A percentile compares a stretch with the other conserved stretches of the same genome.
These are phyloP conservation scores for Pheosia tremula DNA, from an alignment of 2,888 invertebrate species.

Conservation along the genomic window DNA sequence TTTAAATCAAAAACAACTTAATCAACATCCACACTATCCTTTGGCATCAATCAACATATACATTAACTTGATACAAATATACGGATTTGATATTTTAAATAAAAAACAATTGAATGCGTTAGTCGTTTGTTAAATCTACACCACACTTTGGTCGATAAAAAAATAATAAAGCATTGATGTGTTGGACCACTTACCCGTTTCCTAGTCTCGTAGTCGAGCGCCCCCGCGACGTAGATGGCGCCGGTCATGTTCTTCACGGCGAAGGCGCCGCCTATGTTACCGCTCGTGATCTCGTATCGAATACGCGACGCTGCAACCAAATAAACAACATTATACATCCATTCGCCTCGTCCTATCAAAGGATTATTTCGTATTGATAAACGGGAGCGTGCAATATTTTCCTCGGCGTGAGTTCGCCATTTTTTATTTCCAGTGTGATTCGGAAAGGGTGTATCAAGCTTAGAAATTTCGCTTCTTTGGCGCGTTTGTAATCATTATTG, in stretches of 20 bases:
- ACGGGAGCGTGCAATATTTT: conserved; percentile 22
- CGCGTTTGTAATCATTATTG: too few species aligned
- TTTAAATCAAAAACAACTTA: too few species aligned
- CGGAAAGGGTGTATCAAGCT: too few species aligned
- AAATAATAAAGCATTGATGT: neutral
- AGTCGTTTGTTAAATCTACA: too few species aligned
- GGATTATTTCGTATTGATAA: conserved; percentile 23
- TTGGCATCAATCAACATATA: too few species aligned
- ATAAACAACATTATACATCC: conserved; percentile 46
- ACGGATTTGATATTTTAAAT: too few species aligned
- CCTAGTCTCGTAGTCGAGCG: conserved; percentile 97
- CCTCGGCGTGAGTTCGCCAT: conserved; percentile 7
- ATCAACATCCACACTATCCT: too few species aligned
- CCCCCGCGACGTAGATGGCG: conserved; percentile 98
- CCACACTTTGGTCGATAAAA: too few species aligned
- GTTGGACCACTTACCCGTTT: conserved; percentile 91
- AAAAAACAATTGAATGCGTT: too few species aligned
- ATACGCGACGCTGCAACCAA: conserved; percentile 95
- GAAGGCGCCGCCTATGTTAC: conserved; percentile 99
- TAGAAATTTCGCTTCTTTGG: too few species aligned
- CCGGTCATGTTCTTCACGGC: conserved; percentile 99
- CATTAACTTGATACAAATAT: too few species aligned
- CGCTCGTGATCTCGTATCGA: conserved; percentile 99
- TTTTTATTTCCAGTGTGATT: neutral
- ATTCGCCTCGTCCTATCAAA: conserved; percentile 12